Percentiles rank a stretch among this genome's conserved stretches.
phyloP scores from a whole-genome alignment of 2,113 vertebrate species.

The Psophia crepitans region DNA sequence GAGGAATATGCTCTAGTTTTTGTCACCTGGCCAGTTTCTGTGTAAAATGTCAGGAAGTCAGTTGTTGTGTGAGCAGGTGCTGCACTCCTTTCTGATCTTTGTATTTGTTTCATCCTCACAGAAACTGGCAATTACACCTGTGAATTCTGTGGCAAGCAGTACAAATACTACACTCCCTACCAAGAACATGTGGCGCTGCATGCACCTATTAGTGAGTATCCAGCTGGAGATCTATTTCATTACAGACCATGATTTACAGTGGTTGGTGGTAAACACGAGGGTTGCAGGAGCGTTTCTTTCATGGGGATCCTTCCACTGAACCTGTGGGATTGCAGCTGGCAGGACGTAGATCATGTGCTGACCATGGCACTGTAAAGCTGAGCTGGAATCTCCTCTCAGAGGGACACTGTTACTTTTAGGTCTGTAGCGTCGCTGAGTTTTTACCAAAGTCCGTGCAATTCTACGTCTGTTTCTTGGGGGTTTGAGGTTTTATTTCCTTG shows the following conservation, averaged over 20 bases:
- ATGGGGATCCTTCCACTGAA: not conserved
- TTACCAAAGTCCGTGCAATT: not conserved
- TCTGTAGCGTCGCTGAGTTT: not conserved
- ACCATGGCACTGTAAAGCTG: not conserved
- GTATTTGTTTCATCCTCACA: constrained; percentile 60
- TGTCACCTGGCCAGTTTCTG: not conserved
- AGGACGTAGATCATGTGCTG: not conserved
- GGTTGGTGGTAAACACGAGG: not conserved
- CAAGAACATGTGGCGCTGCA: constrained; percentile 98
- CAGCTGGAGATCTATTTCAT: not conserved
- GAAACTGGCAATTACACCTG: constrained; percentile 98
- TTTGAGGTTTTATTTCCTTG: not conserved
- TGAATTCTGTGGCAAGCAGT: constrained; percentile 97
- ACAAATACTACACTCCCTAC: constrained; percentile 99
- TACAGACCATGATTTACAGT: not conserved
- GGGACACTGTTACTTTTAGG: not conserved
- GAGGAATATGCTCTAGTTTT: not conserved
- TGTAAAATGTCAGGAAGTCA: not conserved
- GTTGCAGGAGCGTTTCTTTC: not conserved
- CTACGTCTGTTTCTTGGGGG: not conserved
- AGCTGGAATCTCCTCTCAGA: not conserved
- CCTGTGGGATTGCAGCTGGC: not conserved
- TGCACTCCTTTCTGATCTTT: not conserved
- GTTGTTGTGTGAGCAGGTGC: not conserved
- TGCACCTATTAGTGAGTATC: constrained; percentile 91